Percentiles rank a stretch among this genome's conserved stretches.
These are phyloP conservation scores for Varanus komodoensis DNA, from an alignment of 2,113 vertebrate genomes.

Conservation along the genomic window DNA sequence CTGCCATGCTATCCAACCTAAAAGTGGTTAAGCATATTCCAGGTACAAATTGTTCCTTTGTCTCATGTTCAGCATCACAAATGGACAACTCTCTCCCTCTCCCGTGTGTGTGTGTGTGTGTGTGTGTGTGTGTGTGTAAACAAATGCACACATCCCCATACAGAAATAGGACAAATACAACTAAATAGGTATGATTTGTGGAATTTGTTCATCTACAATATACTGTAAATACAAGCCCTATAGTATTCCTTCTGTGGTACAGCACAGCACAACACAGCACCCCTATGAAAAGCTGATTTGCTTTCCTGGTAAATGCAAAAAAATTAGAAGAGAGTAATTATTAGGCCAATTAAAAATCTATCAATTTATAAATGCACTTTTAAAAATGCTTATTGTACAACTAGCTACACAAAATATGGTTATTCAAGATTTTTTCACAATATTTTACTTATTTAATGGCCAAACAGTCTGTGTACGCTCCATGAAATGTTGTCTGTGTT, in stretches of 20 bases:
- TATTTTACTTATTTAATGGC: slow-evolving; percentile 9
- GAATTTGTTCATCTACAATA: neutral
- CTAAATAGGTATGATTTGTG: neutral
- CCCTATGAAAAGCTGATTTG: neutral
- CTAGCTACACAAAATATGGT: slow-evolving; percentile 25
- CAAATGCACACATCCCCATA: neutral
- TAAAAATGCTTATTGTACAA: slow-evolving; percentile 36
- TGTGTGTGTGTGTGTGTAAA: too few relatives aligned
- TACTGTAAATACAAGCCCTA: neutral
- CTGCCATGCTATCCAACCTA: neutral
- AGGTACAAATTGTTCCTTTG: neutral
- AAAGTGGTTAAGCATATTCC: neutral
- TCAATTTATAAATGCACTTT: neutral
- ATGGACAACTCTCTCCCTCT: neutral
- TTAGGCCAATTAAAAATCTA: slow-evolving; percentile 2
- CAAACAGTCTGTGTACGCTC: neutral
- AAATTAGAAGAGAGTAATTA: neutral
- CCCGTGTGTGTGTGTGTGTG: too few relatives aligned
- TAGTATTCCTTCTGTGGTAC: neutral
- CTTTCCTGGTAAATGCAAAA: neutral
- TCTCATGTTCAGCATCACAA: neutral
- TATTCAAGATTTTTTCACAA: slow-evolving; percentile 25
- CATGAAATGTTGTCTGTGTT: slow-evolving; percentile 9
- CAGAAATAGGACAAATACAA: too few relatives aligned
- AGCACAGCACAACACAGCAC: too few relatives aligned